Evolutionary conservation across 2,113 vertebrate species (phyloP), one percentile per base, ranked within the genome.

Genomic region (Bufo bufo): DNA sequence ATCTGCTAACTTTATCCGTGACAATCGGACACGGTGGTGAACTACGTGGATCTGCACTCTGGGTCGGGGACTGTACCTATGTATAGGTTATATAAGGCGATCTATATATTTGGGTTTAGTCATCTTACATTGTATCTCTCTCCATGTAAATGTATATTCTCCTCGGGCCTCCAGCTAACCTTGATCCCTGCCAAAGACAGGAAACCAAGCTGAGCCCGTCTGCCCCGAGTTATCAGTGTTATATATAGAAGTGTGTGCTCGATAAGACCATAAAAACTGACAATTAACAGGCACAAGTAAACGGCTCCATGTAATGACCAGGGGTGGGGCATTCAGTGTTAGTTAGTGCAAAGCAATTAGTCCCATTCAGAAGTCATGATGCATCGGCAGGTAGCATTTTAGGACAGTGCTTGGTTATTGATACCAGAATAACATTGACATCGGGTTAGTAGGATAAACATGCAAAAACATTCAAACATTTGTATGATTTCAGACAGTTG

Each of bases 281-380:
- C 87, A 89, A 84, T 84, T 19, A 78, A 78, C 81, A 84, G 81
- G 84, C 59, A 78, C 58, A 52, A 47, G 59, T 78, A 84, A 20
- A 50, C 2, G 49, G 47, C 72, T 78, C 81, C 65, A 16, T 84
- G 65, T 23, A 77, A 77, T 77, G 61, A 91, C 89, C 92, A 93
- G 91, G 91, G 91, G 93, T 94, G 92, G 54, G 84, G 52, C 89
- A 89, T 92, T 58, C 90, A 91, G 86, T 90, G 90, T 91, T 92
- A 94, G 93, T 91, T 89, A 92, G 91, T 92, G 93, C 93, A 94
- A 95, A 95, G 93, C 94, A 94, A 93, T 94, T 92, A 94, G 92
- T 90, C 92, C 93, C 92, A 95, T 92, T 93, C 92, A 92, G 90
- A 90, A 92, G 91, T 91, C 92, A 93, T 90, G 92, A 91, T 92